Evolutionary conservation across 2,113 vertebrate species (phyloP).

Genomic region (Caloenas nicobarica): DNA sequence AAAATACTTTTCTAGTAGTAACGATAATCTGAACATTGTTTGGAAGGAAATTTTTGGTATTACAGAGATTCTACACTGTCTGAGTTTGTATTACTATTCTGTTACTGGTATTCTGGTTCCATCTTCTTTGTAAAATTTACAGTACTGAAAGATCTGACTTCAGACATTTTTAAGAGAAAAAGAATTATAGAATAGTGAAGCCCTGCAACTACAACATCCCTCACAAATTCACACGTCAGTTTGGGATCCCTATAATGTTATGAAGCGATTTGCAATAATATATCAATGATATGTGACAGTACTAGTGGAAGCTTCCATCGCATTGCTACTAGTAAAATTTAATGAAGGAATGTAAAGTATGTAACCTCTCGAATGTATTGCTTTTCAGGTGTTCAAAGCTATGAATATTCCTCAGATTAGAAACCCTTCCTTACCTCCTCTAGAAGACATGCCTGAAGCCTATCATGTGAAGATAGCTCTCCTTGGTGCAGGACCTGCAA

Average conservation of each 20-base stretch:
- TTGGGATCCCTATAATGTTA: not conserved
- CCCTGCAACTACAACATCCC: not conserved
- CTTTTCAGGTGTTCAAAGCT: slow-evolving; percentile 82
- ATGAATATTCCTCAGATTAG: slow-evolving; percentile 86
- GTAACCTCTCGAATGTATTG: slow-evolving; percentile 31
- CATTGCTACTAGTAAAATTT: not conserved
- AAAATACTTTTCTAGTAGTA: not conserved
- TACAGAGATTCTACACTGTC: not conserved
- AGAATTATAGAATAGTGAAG: not conserved
- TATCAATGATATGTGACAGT: not conserved
- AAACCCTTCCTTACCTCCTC: slow-evolving; percentile 73
- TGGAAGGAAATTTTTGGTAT: not conserved
- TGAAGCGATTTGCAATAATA: not conserved
- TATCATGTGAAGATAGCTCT: slow-evolving; percentile 84
- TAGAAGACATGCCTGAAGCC: slow-evolving; percentile 74
- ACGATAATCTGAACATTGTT: not conserved
- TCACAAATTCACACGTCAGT: not conserved
- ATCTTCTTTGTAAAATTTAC: not conserved
- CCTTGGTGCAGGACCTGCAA: slow-evolving; percentile 85
- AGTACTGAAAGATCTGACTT: not conserved
- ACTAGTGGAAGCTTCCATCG: not conserved
- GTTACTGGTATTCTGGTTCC: not conserved
- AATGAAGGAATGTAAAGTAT: not conserved
- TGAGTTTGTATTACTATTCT: not conserved
- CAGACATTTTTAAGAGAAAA: not conserved